phyloP scores from a whole-genome alignment of 2,797 vertebrate genomes.

The Apogon talboti region DNA sequence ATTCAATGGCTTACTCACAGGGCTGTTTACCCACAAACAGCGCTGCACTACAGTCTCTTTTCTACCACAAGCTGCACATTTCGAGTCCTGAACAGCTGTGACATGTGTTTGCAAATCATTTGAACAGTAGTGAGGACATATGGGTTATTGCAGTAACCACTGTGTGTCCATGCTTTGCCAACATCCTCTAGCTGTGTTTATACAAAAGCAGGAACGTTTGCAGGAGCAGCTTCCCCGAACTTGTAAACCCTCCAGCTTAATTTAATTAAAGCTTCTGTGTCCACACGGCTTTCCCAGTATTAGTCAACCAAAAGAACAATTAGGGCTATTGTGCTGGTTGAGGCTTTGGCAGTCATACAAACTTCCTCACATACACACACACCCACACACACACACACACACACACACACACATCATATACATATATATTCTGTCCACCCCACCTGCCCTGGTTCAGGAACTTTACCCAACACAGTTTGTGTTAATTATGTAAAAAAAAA shows the following conservation, averaged over 20 bases:
- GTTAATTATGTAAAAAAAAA: constrained; percentile 21
- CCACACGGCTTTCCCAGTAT: constrained; percentile 48
- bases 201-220: constrained; percentile 31
- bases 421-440: not conserved
- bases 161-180: constrained; percentile 18
- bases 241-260: constrained; percentile 58
- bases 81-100: not conserved
- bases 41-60: not conserved
- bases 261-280: constrained; percentile 65
- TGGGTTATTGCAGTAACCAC: constrained; percentile 21
- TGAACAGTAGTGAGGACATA: constrained; percentile 17
- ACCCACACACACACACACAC: not conserved
- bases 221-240: constrained; percentile 44
- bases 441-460: not conserved
- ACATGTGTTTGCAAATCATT: constrained; percentile 15
- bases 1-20: constrained; percentile 9
- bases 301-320: constrained; percentile 50
- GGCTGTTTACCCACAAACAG: constrained; percentile 18
- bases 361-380: not conserved
- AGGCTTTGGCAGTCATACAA: constrained; percentile 17
- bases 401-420: too few species aligned
- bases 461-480: constrained; percentile 8
- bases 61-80: not conserved
- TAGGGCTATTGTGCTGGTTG: constrained; percentile 34
- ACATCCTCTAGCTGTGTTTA: constrained; percentile 23